Evolutionary conservation across 2,113 vertebrate species (phyloP), one percentile per base, ranked within the genome.

Genomic region (Xiphorhynchus elegans): DNA sequence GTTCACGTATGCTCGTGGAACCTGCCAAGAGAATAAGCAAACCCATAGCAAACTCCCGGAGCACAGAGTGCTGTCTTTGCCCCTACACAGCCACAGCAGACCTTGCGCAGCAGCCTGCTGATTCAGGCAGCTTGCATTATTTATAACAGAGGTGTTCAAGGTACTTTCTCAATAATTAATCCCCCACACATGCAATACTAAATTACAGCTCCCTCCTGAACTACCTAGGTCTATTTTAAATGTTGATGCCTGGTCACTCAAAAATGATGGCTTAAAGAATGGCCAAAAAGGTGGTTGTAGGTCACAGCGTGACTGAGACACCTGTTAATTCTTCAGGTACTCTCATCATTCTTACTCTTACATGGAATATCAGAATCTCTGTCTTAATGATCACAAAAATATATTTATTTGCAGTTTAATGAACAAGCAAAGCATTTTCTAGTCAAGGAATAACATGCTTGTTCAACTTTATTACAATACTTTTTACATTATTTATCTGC

Each of bases 1-100:
- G 79, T 98, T 98, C 89, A 98, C 98, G 90, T 98, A 98, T 0
- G 95, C 58, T 68, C 98, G 97, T 31, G 98, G 98, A 85, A 98
- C 98, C 98, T 98, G 96, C 31, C 46, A 60, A 92, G 63, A 82
- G 75, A 64, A 52, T 44, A 79, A 75, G 19, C 26, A 50, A 87
- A 79, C 4, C 52, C 55, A 33, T 12, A 35, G 59, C 56, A 53
- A 59, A 21, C 9, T 7, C 53, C 64, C 2, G 2, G 44, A 75
- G 87, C 29, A 37, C 40, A 39, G 28, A 63, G 44, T 31, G 70
- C 15, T n/a, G 47, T 4, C 15, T 64, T 33, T 62, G 67, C 24
- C 55, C 49, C 58, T 29, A 0, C 10, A 26, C 33, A 79, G 50
- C 56, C 63, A 44, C 33, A 77, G 85, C 56, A 75, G 52, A 20